A percentile compares a stretch with the other conserved stretches of the same genome.
These are phyloP conservation scores for Alloplasta piceator DNA, from an alignment of 2,888 invertebrate species.

Conservation along the genomic window DNA sequence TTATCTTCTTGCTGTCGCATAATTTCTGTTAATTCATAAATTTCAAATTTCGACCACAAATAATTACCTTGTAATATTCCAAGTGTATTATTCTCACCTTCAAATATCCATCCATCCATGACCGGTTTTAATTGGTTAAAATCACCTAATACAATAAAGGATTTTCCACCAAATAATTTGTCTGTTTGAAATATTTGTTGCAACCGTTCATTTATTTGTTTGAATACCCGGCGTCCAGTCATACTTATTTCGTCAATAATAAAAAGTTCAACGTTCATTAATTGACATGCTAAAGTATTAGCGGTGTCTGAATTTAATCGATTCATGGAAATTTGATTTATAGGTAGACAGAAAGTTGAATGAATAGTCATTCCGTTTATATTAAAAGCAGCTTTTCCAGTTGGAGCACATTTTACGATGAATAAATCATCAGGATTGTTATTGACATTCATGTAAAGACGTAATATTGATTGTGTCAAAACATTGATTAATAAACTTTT, in stretches of 20 bases:
- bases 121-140: no score
- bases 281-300: no score
- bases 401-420: neutral
- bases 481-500: no score
- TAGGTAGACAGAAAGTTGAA: constrained; percentile 52
- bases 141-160: no score
- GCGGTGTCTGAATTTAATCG: constrained; percentile 13
- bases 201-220: constrained; percentile 25
- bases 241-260: no score
- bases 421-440: neutral
- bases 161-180: constrained; percentile 44
- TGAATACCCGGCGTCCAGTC: no score
- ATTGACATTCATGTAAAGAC: neutral
- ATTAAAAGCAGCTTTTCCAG: constrained; percentile 1
- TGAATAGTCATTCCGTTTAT: constrained; percentile 43
- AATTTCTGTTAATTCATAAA: constrained; percentile 37
- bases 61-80: constrained; percentile 41
- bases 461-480: neutral
- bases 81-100: constrained; percentile 20
- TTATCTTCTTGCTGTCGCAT: constrained; percentile 49
- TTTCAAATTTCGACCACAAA: constrained; percentile 24
- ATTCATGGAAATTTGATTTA: constrained; percentile 38
- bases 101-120: constrained; percentile 53
- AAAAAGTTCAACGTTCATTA: no score
- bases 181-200: constrained; percentile 32